Conservation (phyloP, 2,797 vertebrate genomes). For the Pagetopsis macropterus region DNA sequence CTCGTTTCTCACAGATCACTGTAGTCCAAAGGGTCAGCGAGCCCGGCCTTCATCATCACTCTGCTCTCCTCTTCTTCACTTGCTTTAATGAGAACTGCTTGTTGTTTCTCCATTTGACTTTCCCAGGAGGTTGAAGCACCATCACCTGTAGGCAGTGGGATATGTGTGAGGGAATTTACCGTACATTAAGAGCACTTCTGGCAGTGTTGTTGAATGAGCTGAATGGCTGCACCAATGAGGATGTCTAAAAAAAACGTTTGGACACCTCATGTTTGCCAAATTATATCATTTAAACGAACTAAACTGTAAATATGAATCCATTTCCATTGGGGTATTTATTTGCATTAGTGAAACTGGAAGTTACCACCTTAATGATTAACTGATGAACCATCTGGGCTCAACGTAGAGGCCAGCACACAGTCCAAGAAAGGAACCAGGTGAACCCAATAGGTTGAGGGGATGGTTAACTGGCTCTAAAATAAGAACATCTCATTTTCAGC, state of each 20-base stretch:
- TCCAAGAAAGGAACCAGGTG: too few relatives aligned
- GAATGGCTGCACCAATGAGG: not conserved
- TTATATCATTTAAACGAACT: not conserved
- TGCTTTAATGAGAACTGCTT: conserved; percentile 25
- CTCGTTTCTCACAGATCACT: conserved; percentile 49
- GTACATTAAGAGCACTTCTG: not conserved
- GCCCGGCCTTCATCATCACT: conserved; percentile 49
- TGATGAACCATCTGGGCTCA: not conserved
- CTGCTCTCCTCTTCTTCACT: conserved; percentile 27
- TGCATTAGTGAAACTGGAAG: not conserved
- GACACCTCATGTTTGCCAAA: not conserved
- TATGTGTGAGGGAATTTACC: too few relatives aligned
- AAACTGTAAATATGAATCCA: not conserved
- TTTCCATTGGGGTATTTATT: not conserved
- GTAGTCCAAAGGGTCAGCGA: conserved; percentile 50
- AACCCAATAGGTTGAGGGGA: too few relatives aligned
- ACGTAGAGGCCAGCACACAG: too few relatives aligned
- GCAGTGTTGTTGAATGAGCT: not conserved
- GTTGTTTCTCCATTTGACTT: conserved; percentile 35
- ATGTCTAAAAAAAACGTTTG: not conserved
- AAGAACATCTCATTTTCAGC: not conserved
- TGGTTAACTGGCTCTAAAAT: not conserved
- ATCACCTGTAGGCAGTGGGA: not conserved
- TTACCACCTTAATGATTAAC: too few relatives aligned
- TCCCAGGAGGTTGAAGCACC: conserved; percentile 34